A percentile compares a stretch with the other conserved stretches of the same genome.
These are phyloP conservation scores for Solenodon paradoxus DNA, from an alignment of 2,113 vertebrate genomes.

Conservation along the genomic window DNA sequence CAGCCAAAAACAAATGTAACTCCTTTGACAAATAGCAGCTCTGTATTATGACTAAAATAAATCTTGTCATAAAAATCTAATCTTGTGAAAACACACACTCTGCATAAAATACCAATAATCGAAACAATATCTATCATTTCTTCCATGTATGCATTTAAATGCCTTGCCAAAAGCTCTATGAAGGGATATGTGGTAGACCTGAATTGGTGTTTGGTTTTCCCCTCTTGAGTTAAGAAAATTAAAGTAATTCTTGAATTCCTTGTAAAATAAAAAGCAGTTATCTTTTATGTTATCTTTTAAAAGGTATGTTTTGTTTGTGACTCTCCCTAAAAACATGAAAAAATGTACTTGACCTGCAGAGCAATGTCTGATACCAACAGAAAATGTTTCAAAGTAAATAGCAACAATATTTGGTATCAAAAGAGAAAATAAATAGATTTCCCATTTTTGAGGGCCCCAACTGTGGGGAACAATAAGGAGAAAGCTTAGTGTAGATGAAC, in stretches of 20 bases:
- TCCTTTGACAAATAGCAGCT: constrained; percentile 56
- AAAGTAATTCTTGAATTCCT: background rate
- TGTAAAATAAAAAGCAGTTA: background rate
- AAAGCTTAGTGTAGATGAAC: no score
- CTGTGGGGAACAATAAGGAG: no score
- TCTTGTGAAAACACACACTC: constrained; percentile 50
- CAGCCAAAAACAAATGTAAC: constrained; percentile 37
- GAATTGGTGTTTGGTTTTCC: background rate
- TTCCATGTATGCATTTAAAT: constrained; percentile 31
- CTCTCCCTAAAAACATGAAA: background rate
- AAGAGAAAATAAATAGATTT: background rate
- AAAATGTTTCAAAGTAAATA: background rate
- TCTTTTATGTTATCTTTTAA: background rate
- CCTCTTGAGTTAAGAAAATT: constrained; percentile 32
- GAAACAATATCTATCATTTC: constrained; percentile 29
- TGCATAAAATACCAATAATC: constrained; percentile 41
- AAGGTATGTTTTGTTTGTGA: background rate
- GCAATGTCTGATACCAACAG: background rate
- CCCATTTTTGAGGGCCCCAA: background rate
- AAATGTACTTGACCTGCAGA: background rate
- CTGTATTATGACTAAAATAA: constrained; percentile 32
- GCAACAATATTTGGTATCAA: background rate
- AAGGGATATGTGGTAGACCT: background rate
- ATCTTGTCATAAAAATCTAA: constrained; percentile 60
- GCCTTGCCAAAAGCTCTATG: background rate